These are phyloP conservation scores for Apogon talboti DNA, from an alignment of 2,797 vertebrate genomes.

Conservation along the genomic window DNA sequence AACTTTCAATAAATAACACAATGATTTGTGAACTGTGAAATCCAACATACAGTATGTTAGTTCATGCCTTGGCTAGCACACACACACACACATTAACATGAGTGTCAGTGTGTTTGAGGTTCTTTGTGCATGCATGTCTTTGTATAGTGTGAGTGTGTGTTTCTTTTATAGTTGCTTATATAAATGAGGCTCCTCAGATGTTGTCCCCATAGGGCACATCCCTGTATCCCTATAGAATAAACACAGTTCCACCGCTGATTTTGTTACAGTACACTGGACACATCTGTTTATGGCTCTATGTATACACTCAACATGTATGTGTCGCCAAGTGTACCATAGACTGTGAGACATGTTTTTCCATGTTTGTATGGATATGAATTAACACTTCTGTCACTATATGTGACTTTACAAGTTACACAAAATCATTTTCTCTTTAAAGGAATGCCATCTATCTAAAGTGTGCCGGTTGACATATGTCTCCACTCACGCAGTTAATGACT, in stretches of 20 bases:
- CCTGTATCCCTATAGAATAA: constrained; percentile 40
- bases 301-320: background rate
- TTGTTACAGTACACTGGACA: constrained; percentile 28
- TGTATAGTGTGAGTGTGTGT: too few species aligned
- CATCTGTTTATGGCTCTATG: constrained; percentile 25
- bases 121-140: too few species aligned
- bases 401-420: background rate
- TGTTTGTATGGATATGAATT: too few species aligned
- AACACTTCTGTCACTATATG: background rate
- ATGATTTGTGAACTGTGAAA: constrained; percentile 12
- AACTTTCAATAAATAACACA: background rate
- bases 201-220: constrained; percentile 32
- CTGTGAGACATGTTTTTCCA: too few species aligned
- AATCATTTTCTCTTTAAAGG: constrained; percentile 25
- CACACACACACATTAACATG: too few species aligned
- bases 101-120: too few species aligned
- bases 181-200: constrained; percentile 50
- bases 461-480: constrained; percentile 51
- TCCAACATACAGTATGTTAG: too few species aligned
- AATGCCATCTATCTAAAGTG: constrained; percentile 18
- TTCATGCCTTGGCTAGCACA: too few species aligned
- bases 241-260: constrained; percentile 42
- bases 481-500: constrained; percentile 57
- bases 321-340: too few species aligned
- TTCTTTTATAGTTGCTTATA: constrained; percentile 5